phyloP scores from a whole-genome alignment of 2,888 invertebrate species.

The Andrena fulva region DNA sequence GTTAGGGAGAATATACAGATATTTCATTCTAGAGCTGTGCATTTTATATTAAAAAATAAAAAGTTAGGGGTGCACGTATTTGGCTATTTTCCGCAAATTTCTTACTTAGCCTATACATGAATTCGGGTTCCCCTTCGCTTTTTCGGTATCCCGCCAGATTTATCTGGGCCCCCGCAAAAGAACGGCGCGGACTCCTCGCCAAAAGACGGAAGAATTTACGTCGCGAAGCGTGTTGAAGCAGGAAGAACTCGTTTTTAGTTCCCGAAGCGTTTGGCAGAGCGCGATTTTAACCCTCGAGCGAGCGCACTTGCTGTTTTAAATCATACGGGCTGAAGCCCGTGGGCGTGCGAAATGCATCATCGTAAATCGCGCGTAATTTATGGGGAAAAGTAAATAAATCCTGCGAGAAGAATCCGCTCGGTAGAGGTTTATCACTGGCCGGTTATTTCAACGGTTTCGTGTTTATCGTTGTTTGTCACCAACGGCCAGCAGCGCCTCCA shows the following conservation, averaged over 20 bases:
- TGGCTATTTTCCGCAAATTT: no score
- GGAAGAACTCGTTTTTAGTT: conserved; percentile 2
- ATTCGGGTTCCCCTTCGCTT: no score
- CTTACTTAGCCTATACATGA: no score
- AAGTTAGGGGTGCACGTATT: no score
- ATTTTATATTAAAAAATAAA: no score
- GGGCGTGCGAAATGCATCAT: conserved; percentile 43
- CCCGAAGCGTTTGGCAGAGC: conserved; percentile 1
- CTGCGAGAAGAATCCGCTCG: conserved; percentile 41
- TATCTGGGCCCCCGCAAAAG: neutral
- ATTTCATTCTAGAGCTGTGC: no score
- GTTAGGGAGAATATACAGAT: no score
- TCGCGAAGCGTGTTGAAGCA: neutral
- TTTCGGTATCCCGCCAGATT: neutral
- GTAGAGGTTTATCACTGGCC: conserved; percentile 27
- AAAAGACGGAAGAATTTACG: neutral
- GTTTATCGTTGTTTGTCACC: conserved; percentile 13
- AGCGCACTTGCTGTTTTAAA: conserved; percentile 43
- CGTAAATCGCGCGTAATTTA: conserved; percentile 51
- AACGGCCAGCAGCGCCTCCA: neutral
- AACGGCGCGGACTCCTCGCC: neutral
- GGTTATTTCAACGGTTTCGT: conserved; percentile 28
- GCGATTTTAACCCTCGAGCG: conserved; percentile 46
- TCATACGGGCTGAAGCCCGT: conserved; percentile 36
- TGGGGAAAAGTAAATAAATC: conserved; percentile 51